Conservation (phyloP, 2,888 invertebrate species). For the Drosophila ustulata region DNA sequence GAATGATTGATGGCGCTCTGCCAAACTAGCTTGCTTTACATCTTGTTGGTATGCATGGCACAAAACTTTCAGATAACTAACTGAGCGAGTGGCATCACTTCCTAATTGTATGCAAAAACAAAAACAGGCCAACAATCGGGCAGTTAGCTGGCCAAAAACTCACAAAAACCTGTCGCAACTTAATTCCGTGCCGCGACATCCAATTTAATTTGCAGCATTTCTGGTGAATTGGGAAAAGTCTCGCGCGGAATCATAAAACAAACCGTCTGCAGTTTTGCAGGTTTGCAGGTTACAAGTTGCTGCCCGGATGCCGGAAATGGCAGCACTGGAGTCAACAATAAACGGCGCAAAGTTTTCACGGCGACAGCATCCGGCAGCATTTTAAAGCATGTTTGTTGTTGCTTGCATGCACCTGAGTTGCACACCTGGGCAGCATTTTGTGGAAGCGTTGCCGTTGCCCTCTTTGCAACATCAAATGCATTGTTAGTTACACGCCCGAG, state of each 20-base stretch:
- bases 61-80: conserved; percentile 23
- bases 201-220: conserved; percentile 59
- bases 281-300: conserved; percentile 16
- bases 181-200: conserved; percentile 29
- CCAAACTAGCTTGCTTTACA: conserved; percentile 7
- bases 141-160: conserved; percentile 16
- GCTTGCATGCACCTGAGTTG: conserved; percentile 30
- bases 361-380: conserved; percentile 58
- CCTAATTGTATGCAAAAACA: conserved; percentile 31
- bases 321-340: conserved; percentile 70
- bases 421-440: conserved; percentile 48
- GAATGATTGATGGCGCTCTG: conserved; percentile 47
- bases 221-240: conserved; percentile 43
- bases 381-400: conserved; percentile 64
- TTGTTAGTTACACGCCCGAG: conserved; percentile 45
- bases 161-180: conserved; percentile 14
- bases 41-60: conserved; percentile 15
- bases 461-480: conserved; percentile 32
- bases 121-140: conserved; percentile 4
- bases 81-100: conserved; percentile 5
- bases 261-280: conserved; percentile 51
- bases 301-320: conserved; percentile 63
- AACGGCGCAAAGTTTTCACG: conserved; percentile 65
- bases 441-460: conserved; percentile 32
- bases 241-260: conserved; percentile 59